phyloP scores from a whole-genome alignment of 2,888 invertebrate genomes.

The Phrixothrix hirtus region DNA sequence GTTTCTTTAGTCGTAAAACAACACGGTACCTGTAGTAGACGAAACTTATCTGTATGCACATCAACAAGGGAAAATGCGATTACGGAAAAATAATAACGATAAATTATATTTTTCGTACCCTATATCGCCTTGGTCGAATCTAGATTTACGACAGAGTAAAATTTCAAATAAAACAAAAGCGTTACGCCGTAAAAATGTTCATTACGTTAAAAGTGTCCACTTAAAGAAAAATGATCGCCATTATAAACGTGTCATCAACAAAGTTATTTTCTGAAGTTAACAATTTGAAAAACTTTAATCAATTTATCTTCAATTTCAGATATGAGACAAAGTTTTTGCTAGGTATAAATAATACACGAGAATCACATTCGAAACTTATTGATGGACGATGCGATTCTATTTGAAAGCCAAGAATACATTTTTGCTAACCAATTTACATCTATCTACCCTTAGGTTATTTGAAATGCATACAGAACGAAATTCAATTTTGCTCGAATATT shows the following conservation, averaged over 20 bases:
- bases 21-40: constrained; percentile 7
- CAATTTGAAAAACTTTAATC: constrained; percentile 37
- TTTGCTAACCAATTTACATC: not conserved
- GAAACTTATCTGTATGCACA: constrained; percentile 15
- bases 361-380: not conserved
- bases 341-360: not conserved
- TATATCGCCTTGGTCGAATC: constrained; percentile 12
- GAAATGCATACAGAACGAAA: not conserved
- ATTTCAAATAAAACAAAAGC: constrained; percentile 27
- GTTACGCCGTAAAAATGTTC: constrained; percentile 47
- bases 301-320: constrained; percentile 8
- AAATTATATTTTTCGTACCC: constrained; percentile 27
- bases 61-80: constrained; percentile 25
- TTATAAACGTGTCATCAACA: constrained; percentile 46
- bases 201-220: constrained; percentile 46
- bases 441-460: not conserved
- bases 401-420: not conserved
- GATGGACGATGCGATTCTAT: not conserved
- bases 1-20: constrained; percentile 12
- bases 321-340: not conserved
- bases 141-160: constrained; percentile 25
- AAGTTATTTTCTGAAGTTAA: constrained; percentile 37
- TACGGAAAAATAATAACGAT: constrained; percentile 33
- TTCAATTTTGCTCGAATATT: no score
- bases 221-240: constrained; percentile 45